A percentile compares a stretch with the other conserved stretches of the same genome.
Evolutionary conservation across 2,113 vertebrate genomes (phyloP).

Genomic region (Petrocephalus microphthalmus): DNA sequence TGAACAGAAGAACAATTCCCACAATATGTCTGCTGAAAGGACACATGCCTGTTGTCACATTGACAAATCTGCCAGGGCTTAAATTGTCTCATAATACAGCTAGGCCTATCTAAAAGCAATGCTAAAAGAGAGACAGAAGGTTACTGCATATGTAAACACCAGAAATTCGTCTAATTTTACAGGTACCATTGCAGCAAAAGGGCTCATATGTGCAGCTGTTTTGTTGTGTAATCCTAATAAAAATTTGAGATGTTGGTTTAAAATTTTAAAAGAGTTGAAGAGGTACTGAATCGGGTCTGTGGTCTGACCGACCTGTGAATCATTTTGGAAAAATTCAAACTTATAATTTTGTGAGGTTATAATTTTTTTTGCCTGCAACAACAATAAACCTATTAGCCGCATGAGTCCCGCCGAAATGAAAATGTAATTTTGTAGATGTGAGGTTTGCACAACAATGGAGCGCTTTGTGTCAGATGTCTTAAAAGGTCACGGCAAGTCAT

Average conservation of each 20-base stretch:
- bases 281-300: background rate
- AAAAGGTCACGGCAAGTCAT: background rate
- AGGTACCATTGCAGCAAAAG: background rate
- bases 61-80: background rate
- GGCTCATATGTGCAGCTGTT: background rate
- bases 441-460: background rate
- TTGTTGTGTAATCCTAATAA: conserved; percentile 4
- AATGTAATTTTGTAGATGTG: background rate
- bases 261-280: background rate
- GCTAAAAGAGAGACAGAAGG: background rate
- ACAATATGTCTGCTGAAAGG: background rate
- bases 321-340: background rate
- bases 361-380: background rate
- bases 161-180: background rate
- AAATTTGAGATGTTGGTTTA: conserved; percentile 8
- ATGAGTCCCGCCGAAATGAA: background rate
- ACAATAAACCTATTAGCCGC: background rate
- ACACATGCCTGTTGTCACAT: background rate
- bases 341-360: background rate
- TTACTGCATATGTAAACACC: background rate
- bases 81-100: background rate
- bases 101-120: background rate
- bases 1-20: background rate
- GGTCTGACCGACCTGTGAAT: background rate
- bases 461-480: background rate